A percentile compares a stretch with the other conserved stretches of the same genome.
These are phyloP conservation scores for Troides aeacus DNA, from an alignment of 2,888 invertebrate species.

Conservation along the genomic window DNA sequence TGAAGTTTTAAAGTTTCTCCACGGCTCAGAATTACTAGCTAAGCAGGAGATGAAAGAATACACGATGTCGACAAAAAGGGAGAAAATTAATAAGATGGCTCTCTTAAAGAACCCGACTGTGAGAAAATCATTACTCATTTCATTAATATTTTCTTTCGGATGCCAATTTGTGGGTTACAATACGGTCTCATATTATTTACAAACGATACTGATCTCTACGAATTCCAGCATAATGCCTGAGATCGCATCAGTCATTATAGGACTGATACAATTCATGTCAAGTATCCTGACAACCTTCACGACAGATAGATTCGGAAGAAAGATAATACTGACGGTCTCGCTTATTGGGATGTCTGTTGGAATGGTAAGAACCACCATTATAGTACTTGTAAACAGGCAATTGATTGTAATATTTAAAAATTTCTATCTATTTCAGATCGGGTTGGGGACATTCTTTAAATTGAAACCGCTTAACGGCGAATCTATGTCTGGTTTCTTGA, in stretches of 20 bases:
- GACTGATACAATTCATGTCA: constrained; percentile 51
- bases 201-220: constrained; percentile 55
- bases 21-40: constrained; percentile 51
- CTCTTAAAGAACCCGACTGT: constrained; percentile 34
- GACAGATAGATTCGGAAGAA: constrained; percentile 50
- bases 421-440: constrained; percentile 35
- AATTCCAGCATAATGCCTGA: constrained; percentile 53
- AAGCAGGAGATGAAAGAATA: constrained; percentile 56
- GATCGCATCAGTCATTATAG: constrained; percentile 53
- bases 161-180: constrained; percentile 52
- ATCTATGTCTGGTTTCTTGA: constrained; percentile 33
- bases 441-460: constrained; percentile 39
- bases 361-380: constrained; percentile 41
- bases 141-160: constrained; percentile 39
- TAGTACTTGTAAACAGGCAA: neutral
- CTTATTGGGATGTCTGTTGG: constrained; percentile 44
- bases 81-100: constrained; percentile 34
- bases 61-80: constrained; percentile 31
- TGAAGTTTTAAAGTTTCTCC: constrained; percentile 47
- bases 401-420: neutral
- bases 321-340: constrained; percentile 40
- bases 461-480: constrained; percentile 28
- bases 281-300: constrained; percentile 48
- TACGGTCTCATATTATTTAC: constrained; percentile 54
- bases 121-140: constrained; percentile 40